Base-by-base conservation (phyloP, 2,888 invertebrate genomes). In the Strigamia maritima region DNA sequence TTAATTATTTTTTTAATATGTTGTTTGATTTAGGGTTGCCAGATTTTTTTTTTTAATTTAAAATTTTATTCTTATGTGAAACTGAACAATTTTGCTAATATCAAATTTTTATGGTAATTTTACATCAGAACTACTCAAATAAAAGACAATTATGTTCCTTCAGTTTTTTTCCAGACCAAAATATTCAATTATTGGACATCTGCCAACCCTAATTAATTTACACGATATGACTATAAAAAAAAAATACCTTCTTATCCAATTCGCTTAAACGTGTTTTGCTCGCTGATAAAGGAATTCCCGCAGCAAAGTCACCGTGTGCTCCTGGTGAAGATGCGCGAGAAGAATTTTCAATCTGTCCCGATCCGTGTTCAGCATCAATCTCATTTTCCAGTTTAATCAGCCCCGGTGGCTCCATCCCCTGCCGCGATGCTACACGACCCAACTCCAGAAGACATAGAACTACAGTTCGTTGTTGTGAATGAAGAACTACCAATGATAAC, bases 391-490 rank as follows among this genome's bases (percentile, higher is more conserved):
- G 88, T 85, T 92, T 92, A 80, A 95, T 93, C 80, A 95, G 88
- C 31, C 90, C 90, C 0, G 94, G 94, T 0, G 94, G 94, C 85
- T 94, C 94, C 82, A 95, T 87, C 70, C 91, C 91, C 84, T 90
- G 89, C 44, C 82, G 81, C 75, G 92, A 91, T 4, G 94, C 94
- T 79, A 94, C 88, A 80, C 95, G 90, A 0, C 94, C 93, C 82
- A 95, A 91, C 85, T 95, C 95, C 87, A 95, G 87, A 70, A 95
- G 89, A 85, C 94, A 95, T 74, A 94, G 89, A 81, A 95, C 91
- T 77, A 95, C 94, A 84, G 93, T 93, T 0, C 94, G 89, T 28
- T 94, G 93, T 84, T 93, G 92, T 83, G 92, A 92, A 85, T 94
- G 94, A 40, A 94, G 88, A 79, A 95, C 94, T 75, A 74, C 65